phyloP scores from a whole-genome alignment of 2,113 vertebrate species.

The Accipiter cooperii region DNA sequence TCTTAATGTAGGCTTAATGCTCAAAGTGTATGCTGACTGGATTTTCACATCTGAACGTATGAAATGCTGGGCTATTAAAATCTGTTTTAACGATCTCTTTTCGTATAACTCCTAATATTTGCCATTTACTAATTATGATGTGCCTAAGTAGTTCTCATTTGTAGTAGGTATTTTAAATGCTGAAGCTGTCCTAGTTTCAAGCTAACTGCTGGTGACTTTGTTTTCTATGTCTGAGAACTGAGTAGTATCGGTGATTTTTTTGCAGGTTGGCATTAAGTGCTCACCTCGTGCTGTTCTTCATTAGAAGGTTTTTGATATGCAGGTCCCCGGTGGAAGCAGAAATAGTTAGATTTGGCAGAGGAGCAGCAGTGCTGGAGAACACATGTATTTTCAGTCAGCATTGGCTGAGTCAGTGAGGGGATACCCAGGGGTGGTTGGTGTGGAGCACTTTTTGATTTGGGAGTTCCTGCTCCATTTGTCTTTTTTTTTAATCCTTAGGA shows the following conservation, averaged over 20 bases:
- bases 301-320: not conserved
- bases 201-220: not conserved
- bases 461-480: not conserved
- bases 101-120: constrained; percentile 59
- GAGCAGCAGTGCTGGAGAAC: not conserved
- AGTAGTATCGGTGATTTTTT: not conserved
- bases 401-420: not conserved
- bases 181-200: constrained; percentile 16
- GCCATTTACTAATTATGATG: constrained; percentile 52
- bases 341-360: not conserved
- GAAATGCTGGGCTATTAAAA: constrained; percentile 31
- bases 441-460: not conserved
- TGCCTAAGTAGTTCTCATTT: constrained; percentile 4
- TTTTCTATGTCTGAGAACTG: not conserved
- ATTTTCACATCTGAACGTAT: not conserved
- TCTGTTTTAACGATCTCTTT: constrained; percentile 14
- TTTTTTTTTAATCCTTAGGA: not conserved
- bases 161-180: constrained; percentile 21
- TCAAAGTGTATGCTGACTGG: not conserved
- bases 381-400: not conserved
- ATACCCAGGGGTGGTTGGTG: not conserved
- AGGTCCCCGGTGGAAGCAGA: not conserved
- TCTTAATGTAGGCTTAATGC: constrained; percentile 27
- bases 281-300: not conserved
- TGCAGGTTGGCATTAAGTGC: not conserved